Evolutionary conservation across 2,888 invertebrate genomes (phyloP), one percentile per base, ranked within the genome.

Genomic region (Rhagophthalmus giganteus): DNA sequence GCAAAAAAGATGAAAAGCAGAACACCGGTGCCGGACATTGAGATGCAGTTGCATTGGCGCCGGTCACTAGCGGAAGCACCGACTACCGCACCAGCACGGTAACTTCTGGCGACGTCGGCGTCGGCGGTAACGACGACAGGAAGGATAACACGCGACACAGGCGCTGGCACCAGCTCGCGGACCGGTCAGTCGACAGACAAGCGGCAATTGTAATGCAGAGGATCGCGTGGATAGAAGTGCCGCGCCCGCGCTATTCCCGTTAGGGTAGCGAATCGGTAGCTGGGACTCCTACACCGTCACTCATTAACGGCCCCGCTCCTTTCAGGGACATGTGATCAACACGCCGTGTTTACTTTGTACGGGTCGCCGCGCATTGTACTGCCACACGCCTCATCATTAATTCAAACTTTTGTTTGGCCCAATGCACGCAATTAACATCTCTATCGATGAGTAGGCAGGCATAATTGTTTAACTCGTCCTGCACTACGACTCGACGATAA

Each of bases 171-270:
- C 40, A 49, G 46, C 32, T 55, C 42, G 55, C 48, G 42, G 54
- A 57, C 58, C 61, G 60, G 62, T 62, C 61, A 62, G 62, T 62
- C 61, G 56, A 56, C 62, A 62, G 64, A 62, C 65, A 65, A 61
- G 61, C 68, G 64, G 66, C 65, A 65, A 67, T 70, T 69, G 67
- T 68, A 70, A 70, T 70, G 68, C 67, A 63, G 67, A 60, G 65
- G 62, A 67, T 67, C 67, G 67, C 68, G 66, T 67, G 60, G 60
- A 59, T 60, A 58, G 55, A 58, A 56, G 55, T 49, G 57, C 61
- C 63, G 64, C 69, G 66, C 66, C 64, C 62, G 63, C 67, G 64
- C 68, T 58, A 50, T 57, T 47, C 57, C 54, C 52, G 54, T 57
- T 53, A 51, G 51, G 51, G 51, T 54, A 54, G 51, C 59, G 56